Evolutionary conservation across 1,140 invertebrate species (phyloP), one percentile per base, ranked within the genome.

Genomic region (Caenorhabditis latens): DNA sequence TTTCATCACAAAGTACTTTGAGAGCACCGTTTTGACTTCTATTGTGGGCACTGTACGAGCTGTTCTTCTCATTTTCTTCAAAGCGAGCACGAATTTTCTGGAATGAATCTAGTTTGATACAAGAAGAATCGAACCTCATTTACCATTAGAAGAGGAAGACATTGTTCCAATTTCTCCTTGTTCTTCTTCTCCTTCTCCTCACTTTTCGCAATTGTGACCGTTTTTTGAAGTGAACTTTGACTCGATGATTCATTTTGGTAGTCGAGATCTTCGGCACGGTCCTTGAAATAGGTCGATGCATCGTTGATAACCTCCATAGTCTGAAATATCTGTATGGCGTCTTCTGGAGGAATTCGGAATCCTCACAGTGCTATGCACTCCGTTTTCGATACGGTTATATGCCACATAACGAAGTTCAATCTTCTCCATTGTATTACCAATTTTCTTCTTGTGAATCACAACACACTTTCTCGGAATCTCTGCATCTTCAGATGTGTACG

Each of bases 271-370:
- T 24, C 71, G 13, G 71, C 71, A 48, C 71, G 71, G 3, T 79
- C 71, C 13, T 21, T 14, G 46, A 79, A 50, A n/a, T 79, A 79
- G 11, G 71, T 7, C 6, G 71, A n/a, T 13, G 71, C 71, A 50
- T 79, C 46, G 71, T 79, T 79, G n/a, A 79, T 79, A 50, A 11
- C 71, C 7, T 79, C 71, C 71, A 79, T 79, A 24, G 71, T 79
- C 71, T 79, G 40, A 50, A 79, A 50, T 24, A 19, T 4, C 6
- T 46, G 1, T 0, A 16, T 67, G 24, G 42, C 21, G 11, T 11
- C 13, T 24, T 19, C 32, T n/a, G 9, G n/a, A 43, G 7, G 6
- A 5, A 24, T 43, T 48, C 19, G 0, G 11, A 9, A 7, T 9
- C 1, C 71, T 50, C 24, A 79, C 71, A 79, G 71, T 79, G 46